Evolutionary conservation across 2,797 vertebrate species (phyloP).

Genomic region (Myripristis jacobus): DNA sequence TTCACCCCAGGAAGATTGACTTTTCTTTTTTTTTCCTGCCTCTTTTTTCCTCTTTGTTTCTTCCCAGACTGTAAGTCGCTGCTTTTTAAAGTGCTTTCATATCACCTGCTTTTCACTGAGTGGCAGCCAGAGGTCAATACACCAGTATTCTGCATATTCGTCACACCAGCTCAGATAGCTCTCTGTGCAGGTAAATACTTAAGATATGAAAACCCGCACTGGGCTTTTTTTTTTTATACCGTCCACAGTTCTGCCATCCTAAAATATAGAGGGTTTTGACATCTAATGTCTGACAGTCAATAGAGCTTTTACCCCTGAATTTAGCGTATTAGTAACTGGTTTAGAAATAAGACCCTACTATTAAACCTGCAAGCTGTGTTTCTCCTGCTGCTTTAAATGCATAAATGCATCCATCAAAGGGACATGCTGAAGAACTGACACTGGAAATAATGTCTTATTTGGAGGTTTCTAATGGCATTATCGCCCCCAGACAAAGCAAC

Average conservation of each 20-base stretch:
- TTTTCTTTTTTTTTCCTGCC: neutral
- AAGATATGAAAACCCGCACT: conserved; percentile 11
- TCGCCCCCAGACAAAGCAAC: conserved; percentile 22
- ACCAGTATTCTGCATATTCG: conserved; percentile 29
- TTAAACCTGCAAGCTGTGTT: conserved; percentile 21
- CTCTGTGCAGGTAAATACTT: conserved; percentile 22
- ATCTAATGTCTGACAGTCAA: conserved; percentile 14
- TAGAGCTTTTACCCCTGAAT: neutral
- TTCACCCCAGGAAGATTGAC: conserved; percentile 17
- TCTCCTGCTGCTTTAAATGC: conserved; percentile 35
- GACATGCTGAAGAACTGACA: conserved; percentile 17
- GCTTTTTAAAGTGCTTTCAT: conserved; percentile 46
- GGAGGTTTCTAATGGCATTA: conserved; percentile 53
- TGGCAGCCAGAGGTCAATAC: conserved; percentile 37
- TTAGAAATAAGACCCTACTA: conserved; percentile 8
- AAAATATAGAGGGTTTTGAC: conserved; percentile 5
- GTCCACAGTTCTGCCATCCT: neutral
- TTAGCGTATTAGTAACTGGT: neutral
- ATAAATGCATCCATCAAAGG: conserved; percentile 40
- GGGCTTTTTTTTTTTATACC: conserved; percentile 14
- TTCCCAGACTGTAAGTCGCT: conserved; percentile 13
- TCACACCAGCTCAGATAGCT: conserved; percentile 35
- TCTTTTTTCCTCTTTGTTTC: conserved; percentile 2
- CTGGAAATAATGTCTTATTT: conserved; percentile 47
- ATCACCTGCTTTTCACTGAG: conserved; percentile 38